Conservation (phyloP, 2,888 invertebrate species). For the Caenorhabditis macrosperma region DNA sequence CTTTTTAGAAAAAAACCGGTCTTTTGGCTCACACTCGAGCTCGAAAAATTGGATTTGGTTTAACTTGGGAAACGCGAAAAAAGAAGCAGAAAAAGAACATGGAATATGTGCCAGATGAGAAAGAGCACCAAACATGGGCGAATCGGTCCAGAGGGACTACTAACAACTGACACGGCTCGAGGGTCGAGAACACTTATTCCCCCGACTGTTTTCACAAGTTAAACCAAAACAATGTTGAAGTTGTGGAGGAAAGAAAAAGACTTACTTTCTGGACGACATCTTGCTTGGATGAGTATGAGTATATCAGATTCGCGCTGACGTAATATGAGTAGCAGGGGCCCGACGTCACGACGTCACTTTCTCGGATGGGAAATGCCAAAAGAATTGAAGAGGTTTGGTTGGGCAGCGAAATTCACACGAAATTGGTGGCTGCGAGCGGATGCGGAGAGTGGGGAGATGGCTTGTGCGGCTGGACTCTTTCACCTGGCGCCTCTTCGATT, state of each 20-base stretch:
- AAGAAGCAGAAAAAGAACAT: slow-evolving; percentile 7
- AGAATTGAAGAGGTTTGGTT: slow-evolving; percentile 20
- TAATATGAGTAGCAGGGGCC: slow-evolving; percentile 31
- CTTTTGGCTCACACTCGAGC: background rate
- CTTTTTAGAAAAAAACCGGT: slow-evolving; percentile 15
- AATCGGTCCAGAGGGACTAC: slow-evolving; percentile 37
- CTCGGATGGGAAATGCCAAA: slow-evolving; percentile 15
- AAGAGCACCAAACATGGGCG: slow-evolving; percentile 2
- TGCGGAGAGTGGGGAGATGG: slow-evolving; percentile 41
- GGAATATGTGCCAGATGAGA: slow-evolving; percentile 14
- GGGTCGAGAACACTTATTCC: background rate
- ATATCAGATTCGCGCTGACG: slow-evolving; percentile 18
- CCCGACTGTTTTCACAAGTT: background rate
- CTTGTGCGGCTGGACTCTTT: slow-evolving; percentile 48
- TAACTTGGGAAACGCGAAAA: background rate
- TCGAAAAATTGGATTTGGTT: slow-evolving; percentile 28
- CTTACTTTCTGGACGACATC: slow-evolving; percentile 63
- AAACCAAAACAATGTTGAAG: background rate
- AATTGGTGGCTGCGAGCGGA: slow-evolving; percentile 56
- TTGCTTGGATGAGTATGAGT: slow-evolving; percentile 1
- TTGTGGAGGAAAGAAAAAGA: slow-evolving; percentile 1
- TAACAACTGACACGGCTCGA: background rate
- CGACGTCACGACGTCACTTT: slow-evolving; percentile 30
- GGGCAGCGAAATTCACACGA: slow-evolving; percentile 47
- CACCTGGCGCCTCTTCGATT: slow-evolving; percentile 59